Evolutionary conservation across 92 coral and sea anemone genomes (phyloP).

Genomic region (Porites evermanni): DNA sequence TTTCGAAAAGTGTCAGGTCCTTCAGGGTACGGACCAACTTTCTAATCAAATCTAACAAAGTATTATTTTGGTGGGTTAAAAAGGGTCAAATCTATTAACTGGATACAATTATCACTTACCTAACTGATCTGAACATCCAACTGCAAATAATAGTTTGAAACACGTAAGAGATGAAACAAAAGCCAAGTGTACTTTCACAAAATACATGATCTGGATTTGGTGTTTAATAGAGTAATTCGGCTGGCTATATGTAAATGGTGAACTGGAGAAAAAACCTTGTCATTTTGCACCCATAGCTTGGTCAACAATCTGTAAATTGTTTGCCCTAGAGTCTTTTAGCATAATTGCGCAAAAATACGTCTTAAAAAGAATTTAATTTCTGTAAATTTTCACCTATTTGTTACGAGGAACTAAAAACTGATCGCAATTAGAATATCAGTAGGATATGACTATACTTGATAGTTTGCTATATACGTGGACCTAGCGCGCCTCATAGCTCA

Average conservation of each 20-base stretch:
- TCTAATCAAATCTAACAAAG: not conserved
- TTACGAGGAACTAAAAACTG: too few relatives aligned
- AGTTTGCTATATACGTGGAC: too few relatives aligned
- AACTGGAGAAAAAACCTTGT: not conserved
- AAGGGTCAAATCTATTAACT: not conserved
- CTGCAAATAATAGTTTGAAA: not conserved
- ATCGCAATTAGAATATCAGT: too few relatives aligned
- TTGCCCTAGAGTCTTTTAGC: not conserved
- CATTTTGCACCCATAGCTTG: not conserved
- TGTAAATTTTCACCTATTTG: too few relatives aligned
- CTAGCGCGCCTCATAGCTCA: too few relatives aligned
- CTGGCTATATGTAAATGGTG: not conserved
- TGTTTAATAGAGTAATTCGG: not conserved
- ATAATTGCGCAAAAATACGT: not conserved
- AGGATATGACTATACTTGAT: too few relatives aligned
- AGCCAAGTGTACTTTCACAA: not conserved
- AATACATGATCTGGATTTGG: not conserved
- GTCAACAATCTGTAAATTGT: not conserved
- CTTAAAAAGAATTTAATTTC: too few relatives aligned
- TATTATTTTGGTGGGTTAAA: not conserved
- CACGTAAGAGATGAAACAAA: not conserved
- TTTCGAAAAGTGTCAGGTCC: not conserved
- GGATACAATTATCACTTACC: not conserved
- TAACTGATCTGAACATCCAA: slow-evolving; percentile 16
- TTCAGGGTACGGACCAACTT: not conserved